Evolutionary conservation across 2,888 invertebrate species (phyloP).

Genomic region (Brachypalpus laphriformis): DNA sequence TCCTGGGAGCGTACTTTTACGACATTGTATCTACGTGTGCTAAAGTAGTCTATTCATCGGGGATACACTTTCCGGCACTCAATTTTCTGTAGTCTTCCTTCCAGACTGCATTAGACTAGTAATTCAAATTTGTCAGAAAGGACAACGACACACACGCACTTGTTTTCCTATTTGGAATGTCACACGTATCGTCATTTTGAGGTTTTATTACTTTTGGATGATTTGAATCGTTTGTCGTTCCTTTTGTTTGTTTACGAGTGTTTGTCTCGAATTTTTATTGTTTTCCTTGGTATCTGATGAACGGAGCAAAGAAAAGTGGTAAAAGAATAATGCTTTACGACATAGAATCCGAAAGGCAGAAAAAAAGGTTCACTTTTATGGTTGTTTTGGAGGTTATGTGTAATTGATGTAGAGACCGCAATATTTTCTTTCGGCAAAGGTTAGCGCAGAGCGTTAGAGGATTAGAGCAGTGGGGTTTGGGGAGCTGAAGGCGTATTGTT

Average conservation of each 20-base stretch:
- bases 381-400: conserved; percentile 35
- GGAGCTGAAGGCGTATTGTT: conserved; percentile 9
- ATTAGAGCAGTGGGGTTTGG: not conserved
- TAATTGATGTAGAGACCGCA: conserved; percentile 49
- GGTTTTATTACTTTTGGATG: conserved; percentile 55
- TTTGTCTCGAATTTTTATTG: not conserved
- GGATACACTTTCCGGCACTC: conserved; percentile 24
- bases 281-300: conserved; percentile 6
- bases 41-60: not conserved
- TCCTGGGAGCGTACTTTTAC: conserved; percentile 23
- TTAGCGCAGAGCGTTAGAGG: not conserved
- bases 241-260: conserved; percentile 18
- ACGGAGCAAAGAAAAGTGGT: not conserved
- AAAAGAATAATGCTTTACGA: conserved; percentile 36
- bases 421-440: conserved; percentile 20
- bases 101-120: conserved; percentile 8
- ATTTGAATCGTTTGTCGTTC: conserved; percentile 32
- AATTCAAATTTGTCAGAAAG: conserved; percentile 42
- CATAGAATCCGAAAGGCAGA: not conserved
- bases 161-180: conserved; percentile 5
- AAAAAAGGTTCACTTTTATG: conserved; percentile 48
- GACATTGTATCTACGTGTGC: conserved; percentile 17
- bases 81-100: not conserved
- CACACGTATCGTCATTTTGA: conserved; percentile 10
- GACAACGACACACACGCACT: conserved; percentile 15